These are phyloP conservation scores for Abramis brama DNA, from an alignment of 2,113 vertebrate species.

Conservation along the genomic window DNA sequence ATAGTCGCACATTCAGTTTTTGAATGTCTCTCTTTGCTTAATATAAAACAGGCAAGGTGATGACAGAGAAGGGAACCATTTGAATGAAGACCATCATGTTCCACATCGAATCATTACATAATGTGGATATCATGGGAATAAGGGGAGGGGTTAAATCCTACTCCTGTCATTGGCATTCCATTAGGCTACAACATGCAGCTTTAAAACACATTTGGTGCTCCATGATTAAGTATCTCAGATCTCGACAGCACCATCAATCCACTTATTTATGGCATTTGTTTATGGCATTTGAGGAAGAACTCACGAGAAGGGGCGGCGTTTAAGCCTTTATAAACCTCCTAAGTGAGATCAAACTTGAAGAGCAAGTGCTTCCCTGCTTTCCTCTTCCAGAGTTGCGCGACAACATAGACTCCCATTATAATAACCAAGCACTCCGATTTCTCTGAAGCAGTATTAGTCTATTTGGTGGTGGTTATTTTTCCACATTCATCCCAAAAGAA, in stretches of 20 bases:
- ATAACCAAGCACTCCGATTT: background rate
- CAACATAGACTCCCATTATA: background rate
- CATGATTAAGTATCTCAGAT: background rate
- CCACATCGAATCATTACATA: slow-evolving; percentile 15
- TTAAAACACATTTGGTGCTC: slow-evolving; percentile 8
- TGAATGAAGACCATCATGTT: background rate
- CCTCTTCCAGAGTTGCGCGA: background rate
- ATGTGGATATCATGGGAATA: background rate
- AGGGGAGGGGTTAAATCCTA: background rate
- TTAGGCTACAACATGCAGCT: background rate
- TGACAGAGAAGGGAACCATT: background rate
- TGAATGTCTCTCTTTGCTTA: background rate
- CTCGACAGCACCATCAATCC: background rate
- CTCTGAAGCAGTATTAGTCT: background rate
- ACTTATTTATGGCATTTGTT: slow-evolving; percentile 22
- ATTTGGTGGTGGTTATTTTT: background rate
- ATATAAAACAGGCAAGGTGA: slow-evolving; percentile 9
- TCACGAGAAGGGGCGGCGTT: slow-evolving; percentile 21
- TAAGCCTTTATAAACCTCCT: slow-evolving; percentile 11
- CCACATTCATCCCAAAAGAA: slow-evolving; percentile 52
- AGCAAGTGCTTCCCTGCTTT: background rate
- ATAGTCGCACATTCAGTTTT: slow-evolving; percentile 22
- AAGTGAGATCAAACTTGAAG: background rate
- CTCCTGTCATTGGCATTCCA: slow-evolving; percentile 7
- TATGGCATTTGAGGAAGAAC: background rate